A percentile compares a stretch with the other conserved stretches of the same genome.
These are phyloP conservation scores for Drosophila suzukii DNA, from an alignment of 1,140 invertebrate genomes.

Conservation along the genomic window DNA sequence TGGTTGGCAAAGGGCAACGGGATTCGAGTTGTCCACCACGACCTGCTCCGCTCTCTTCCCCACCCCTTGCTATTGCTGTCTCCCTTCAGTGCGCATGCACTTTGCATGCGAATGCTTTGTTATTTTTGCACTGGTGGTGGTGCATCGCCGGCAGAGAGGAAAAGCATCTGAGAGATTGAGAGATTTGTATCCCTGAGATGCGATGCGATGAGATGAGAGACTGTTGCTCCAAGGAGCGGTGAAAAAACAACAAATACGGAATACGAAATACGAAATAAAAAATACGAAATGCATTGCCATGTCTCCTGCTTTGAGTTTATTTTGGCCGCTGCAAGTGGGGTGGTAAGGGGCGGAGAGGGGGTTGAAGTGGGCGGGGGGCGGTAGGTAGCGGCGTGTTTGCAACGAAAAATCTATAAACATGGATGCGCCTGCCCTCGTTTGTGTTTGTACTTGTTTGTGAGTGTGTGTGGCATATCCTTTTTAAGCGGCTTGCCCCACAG, in stretches of 20 bases:
- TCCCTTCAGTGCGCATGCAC: constrained; percentile 76
- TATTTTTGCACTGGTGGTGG: constrained; percentile 17
- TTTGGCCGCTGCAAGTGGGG: constrained; percentile 43
- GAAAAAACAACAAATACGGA: constrained; percentile 11
- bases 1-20: constrained; percentile 63
- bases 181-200: constrained; percentile 6
- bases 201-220: constrained; percentile 55
- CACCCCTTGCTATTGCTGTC: constrained; percentile 56
- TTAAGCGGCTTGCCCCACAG: constrained; percentile 59
- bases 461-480: constrained; percentile 64
- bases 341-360: constrained; percentile 5
- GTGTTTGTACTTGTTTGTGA: constrained; percentile 16
- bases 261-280: constrained; percentile 42
- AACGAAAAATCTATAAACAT: constrained; percentile 74
- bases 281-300: constrained; percentile 43
- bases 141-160: constrained; percentile 35
- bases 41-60: background rate
- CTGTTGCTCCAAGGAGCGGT: constrained; percentile 63
- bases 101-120: constrained; percentile 39
- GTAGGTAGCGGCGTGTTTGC: constrained; percentile 9
- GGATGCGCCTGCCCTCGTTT: constrained; percentile 71
- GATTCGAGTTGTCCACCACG: constrained; percentile 54
- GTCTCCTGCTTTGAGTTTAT: constrained; percentile 74
- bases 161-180: constrained; percentile 16
- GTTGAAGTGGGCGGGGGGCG: background rate